Conservation (phyloP, 1,140 invertebrate genomes). For the Heterodera schachtii region DNA sequence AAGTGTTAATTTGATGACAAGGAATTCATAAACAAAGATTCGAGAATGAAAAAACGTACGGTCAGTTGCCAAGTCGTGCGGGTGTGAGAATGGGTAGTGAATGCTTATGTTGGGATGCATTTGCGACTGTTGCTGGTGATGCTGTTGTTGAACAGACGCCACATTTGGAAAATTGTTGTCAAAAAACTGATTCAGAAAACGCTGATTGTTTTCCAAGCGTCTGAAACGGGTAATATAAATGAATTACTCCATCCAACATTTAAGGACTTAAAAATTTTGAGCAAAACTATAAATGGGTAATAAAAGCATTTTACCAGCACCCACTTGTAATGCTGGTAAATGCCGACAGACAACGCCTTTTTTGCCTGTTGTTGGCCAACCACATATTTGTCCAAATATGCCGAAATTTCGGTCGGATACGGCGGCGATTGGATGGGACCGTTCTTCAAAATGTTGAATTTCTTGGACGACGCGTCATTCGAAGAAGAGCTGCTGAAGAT, state of each 20-base stretch:
- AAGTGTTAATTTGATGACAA: no score
- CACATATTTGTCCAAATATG: constrained; percentile 88
- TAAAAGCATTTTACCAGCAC: not conserved
- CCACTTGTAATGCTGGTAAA: constrained; percentile 89
- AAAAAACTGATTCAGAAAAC: not conserved
- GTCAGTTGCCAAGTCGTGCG: not conserved
- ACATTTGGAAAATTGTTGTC: not conserved
- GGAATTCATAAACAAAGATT: no score
- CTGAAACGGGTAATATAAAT: not conserved
- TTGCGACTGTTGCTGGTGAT: not conserved
- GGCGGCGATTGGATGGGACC: constrained; percentile 32
- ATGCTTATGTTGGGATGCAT: not conserved
- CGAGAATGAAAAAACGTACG: not conserved
- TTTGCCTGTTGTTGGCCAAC: constrained; percentile 98
- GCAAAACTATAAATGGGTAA: no score
- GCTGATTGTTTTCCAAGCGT: constrained; percentile 69
- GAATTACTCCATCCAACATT: no score
- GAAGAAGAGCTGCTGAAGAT: constrained; percentile 28
- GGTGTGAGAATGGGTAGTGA: not conserved
- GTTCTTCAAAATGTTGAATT: constrained; percentile 24
- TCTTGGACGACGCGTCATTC: constrained; percentile 19
- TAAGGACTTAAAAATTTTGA: no score
- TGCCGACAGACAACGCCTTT: constrained; percentile 95
- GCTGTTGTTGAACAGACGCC: not conserved
- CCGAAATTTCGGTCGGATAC: constrained; percentile 36